Conservation (phyloP, 2,888 invertebrate species). For the Teinopalpus imperialis region DNA sequence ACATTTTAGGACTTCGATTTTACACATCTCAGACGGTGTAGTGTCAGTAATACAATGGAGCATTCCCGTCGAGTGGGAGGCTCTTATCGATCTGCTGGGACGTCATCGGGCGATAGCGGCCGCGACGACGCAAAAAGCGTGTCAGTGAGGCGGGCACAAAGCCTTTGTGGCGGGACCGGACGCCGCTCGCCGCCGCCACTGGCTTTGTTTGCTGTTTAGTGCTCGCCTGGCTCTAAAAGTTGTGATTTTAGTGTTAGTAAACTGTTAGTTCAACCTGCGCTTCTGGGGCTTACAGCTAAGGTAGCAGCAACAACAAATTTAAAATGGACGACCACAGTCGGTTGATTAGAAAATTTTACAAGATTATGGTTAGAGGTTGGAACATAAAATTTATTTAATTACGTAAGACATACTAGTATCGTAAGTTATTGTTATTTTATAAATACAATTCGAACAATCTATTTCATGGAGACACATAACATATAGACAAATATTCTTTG, state of each 20-base stretch:
- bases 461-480: too few species aligned
- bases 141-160: slow-evolving; percentile 75
- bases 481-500: too few species aligned
- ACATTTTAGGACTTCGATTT: slow-evolving; percentile 70
- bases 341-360: too few species aligned
- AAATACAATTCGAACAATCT: too few species aligned
- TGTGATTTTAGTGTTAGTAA: slow-evolving; percentile 63
- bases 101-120: slow-evolving; percentile 79
- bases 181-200: slow-evolving; percentile 68
- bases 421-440: too few species aligned
- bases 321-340: too few species aligned
- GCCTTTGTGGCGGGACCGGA: slow-evolving; percentile 74
- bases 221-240: slow-evolving; percentile 65
- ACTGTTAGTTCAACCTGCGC: slow-evolving; percentile 48
- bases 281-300: slow-evolving; percentile 39
- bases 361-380: too few species aligned
- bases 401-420: too few species aligned
- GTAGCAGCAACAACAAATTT: slow-evolving; percentile 7
- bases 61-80: slow-evolving; percentile 75
- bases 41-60: slow-evolving; percentile 77
- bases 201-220: slow-evolving; percentile 77
- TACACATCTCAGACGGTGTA: slow-evolving; percentile 75
- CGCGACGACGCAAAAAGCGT: slow-evolving; percentile 77
- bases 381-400: too few species aligned
- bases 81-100: slow-evolving; percentile 80